These are phyloP conservation scores for Staurois parvus DNA, from an alignment of 2,797 vertebrate species.

Conservation along the genomic window DNA sequence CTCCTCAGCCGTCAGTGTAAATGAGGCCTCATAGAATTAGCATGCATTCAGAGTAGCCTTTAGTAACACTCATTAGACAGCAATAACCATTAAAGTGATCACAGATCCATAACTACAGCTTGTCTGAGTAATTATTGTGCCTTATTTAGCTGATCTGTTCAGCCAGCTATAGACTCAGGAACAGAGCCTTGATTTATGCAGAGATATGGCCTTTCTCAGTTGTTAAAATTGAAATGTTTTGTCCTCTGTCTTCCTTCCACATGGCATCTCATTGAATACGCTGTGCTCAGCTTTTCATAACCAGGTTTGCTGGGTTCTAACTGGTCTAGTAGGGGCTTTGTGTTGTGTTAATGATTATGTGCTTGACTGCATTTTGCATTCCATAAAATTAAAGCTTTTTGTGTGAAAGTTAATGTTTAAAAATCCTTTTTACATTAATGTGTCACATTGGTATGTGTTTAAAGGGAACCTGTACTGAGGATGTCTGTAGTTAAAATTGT, in stretches of 20 bases:
- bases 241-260: not conserved
- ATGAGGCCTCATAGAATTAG: too few species aligned
- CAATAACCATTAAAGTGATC: not conserved
- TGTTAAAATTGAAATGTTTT: conserved; percentile 5
- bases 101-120: not conserved
- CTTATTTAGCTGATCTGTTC: not conserved
- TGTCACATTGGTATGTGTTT: too few species aligned
- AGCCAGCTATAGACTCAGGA: not conserved
- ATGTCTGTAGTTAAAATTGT: too few species aligned
- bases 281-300: conserved; percentile 28
- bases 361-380: not conserved
- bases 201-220: conserved; percentile 24
- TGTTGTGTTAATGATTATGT: conserved; percentile 30
- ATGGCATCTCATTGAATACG: not conserved
- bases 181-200: conserved; percentile 20
- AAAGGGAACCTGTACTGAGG: too few species aligned
- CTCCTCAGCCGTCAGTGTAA: too few species aligned
- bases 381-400: not conserved
- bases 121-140: not conserved
- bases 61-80: not conserved
- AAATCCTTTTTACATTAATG: not conserved
- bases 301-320: not conserved
- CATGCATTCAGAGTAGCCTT: too few species aligned
- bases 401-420: conserved; percentile 5
- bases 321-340: not conserved